A percentile compares a stretch with the other conserved stretches of the same genome.
Evolutionary conservation across 2,888 invertebrate genomes (phyloP).

Genomic region (Drosophila mimetica): DNA sequence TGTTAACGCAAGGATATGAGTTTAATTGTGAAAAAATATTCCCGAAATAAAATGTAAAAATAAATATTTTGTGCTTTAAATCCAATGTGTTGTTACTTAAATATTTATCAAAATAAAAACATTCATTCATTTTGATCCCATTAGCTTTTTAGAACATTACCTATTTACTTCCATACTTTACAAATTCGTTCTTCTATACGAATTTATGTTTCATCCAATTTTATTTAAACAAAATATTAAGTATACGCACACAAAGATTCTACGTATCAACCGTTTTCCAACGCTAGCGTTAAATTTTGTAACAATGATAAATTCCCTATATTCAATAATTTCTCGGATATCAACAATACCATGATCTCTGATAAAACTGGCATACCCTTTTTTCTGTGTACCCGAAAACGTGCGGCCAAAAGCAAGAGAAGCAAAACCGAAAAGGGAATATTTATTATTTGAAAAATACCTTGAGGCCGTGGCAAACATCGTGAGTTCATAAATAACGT

Average conservation of each 20-base stretch:
- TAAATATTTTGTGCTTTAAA: no score
- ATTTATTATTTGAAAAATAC: constrained; percentile 73
- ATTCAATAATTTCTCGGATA: neutral
- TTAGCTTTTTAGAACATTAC: no score
- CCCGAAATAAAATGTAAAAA: no score
- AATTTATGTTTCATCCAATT: no score
- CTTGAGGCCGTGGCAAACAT: constrained; percentile 57
- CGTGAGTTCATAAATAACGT: constrained; percentile 72
- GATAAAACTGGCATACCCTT: constrained; percentile 13
- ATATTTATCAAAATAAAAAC: no score
- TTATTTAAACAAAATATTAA: neutral
- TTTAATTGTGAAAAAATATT: neutral
- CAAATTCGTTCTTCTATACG: no score
- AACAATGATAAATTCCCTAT: no score
- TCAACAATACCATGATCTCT: neutral
- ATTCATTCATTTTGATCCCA: no score
- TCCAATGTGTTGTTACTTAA: no score
- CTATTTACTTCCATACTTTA: no score
- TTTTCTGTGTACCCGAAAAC: constrained; percentile 2
- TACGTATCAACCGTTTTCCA: neutral
- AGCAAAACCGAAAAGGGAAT: constrained; percentile 53
- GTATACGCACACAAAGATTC: neutral
- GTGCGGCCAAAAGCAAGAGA: constrained; percentile 18
- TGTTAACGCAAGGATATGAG: neutral
- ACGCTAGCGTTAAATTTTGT: neutral